phyloP scores from a whole-genome alignment of 2,888 invertebrate genomes.

The Antheraea assamensis region DNA sequence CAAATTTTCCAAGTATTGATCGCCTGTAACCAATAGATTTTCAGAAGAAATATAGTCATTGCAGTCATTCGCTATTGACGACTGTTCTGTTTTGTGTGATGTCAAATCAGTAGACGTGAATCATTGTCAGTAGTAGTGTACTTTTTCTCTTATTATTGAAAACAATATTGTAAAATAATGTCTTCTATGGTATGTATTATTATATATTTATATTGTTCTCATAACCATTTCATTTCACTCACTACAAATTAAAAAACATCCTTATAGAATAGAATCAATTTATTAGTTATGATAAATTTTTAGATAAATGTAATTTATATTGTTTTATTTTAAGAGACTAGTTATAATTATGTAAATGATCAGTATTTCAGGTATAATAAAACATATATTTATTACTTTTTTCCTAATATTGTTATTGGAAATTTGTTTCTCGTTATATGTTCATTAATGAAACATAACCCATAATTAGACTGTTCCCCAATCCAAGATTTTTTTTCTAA shows the following conservation, averaged over 20 bases:
- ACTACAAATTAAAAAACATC: neutral
- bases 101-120: slow-evolving; percentile 70
- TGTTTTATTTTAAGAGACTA: neutral
- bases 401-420: neutral
- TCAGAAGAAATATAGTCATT: slow-evolving; percentile 54
- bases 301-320: neutral
- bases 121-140: slow-evolving; percentile 59
- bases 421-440: neutral
- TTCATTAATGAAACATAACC: neutral
- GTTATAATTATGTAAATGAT: neutral
- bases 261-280: neutral
- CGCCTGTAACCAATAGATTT: slow-evolving; percentile 52
- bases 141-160: slow-evolving; percentile 25
- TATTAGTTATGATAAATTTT: neutral
- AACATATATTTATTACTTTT: neutral
- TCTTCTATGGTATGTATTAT: slow-evolving; percentile 66
- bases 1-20: slow-evolving; percentile 55
- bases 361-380: neutral
- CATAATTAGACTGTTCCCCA: neutral
- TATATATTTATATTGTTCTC: neutral
- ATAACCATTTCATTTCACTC: neutral
- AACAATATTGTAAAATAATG: slow-evolving; percentile 53
- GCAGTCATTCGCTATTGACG: slow-evolving; percentile 59
- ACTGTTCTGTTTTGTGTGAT: slow-evolving; percentile 54
- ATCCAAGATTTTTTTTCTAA: neutral